Base-by-base conservation (phyloP, 2,888 invertebrate species). In the Eupithecia inturbata region DNA sequence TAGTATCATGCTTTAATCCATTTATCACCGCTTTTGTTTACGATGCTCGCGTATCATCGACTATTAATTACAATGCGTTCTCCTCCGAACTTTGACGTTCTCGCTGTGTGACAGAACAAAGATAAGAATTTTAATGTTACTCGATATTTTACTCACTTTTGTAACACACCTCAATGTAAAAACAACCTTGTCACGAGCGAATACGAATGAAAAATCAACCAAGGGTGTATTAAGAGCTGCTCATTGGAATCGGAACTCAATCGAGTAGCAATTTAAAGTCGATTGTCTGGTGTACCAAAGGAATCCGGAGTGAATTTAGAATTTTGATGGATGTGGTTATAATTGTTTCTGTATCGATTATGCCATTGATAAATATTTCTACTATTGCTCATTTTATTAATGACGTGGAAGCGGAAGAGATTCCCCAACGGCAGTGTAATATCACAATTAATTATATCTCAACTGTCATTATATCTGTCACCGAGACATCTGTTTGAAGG, bases 311-410 rank as follows among this genome's bases (percentile, higher is more conserved):
- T 84, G 83, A 91, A 89, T 91, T 90, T 88, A 92, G 89, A 91
- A 92, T 93, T 91, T 93, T 94, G 94, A 94, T 94, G 91, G 91
- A 94, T 94, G 93, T 89, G 90, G 91, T 94, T 94, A 94, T 94
- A 94, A 94, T 94, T 94, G 94, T 94, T 94, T 93, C 92, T 92
- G 93, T 94, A 94, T 94, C 94, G 94, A 94, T 94, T 94, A 94
- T 94, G 94, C 93, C 94, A 94, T 93, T 94, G 94, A 94, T 94
- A 93, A 93, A 94, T 92, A 94, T 92, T 93, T 91, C 91, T 91
- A 92, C 93, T 91, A 94, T 94, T 92, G 91, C 93, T 93, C 93
- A 93, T 93, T 93, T 94, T 94, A 93, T 94, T 93, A 94, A 94
- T 94, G 93, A 94, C 88, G 85, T 92, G 90, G 92, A 93, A 93